Base-by-base conservation (phyloP, 2,797 vertebrate genomes). In the Silurus aristotelis region DNA sequence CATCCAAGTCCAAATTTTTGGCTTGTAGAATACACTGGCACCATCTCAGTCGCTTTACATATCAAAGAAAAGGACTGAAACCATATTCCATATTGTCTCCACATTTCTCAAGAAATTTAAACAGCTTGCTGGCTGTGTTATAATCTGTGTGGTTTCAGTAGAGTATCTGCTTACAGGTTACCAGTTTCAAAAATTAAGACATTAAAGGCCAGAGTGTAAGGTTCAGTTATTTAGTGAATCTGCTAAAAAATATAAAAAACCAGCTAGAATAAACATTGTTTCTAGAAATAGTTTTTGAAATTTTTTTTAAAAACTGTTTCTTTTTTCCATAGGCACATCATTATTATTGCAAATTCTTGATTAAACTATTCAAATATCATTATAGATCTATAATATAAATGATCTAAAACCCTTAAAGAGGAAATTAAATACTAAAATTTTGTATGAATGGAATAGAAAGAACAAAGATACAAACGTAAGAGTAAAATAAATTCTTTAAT, bases 51-150 rank as follows among this genome's bases (percentile, higher is more conserved):
- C 60, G 46, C n/a, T 63, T 84, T 72, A 80, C 55, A 84, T 84
- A 89, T 87, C 85, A 82, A 79, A 87, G 79, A 25, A 25, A 68
- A 48, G 55, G 64, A 67, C 66, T 6, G 22, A 56, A 68, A 31
- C 14, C 46, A 55, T 46, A 77, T 75, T 56, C 76, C 58, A 72
- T 55, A 79, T 9, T 27, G 19, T 63, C 55, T 43, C 64, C 73
- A 80, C 14, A 71, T 58, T 85, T 76, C 58, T 55, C 71, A 83
- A 76, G 9, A 61, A 61, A 43, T 61, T 9, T 43, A 80, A 58
- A 70, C 31, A 14, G 70, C 58, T 75, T 27, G 27, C 70, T 79
- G 79, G 64, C 73, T 38, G n/a, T 15, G 12, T 27, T 80, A 58
- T 25, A 72, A 19, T 55, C 46, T 48, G 58, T 77, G 70, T 5